phyloP scores from a whole-genome alignment of 2,113 vertebrate species.

The Eonycteris spelaea region DNA sequence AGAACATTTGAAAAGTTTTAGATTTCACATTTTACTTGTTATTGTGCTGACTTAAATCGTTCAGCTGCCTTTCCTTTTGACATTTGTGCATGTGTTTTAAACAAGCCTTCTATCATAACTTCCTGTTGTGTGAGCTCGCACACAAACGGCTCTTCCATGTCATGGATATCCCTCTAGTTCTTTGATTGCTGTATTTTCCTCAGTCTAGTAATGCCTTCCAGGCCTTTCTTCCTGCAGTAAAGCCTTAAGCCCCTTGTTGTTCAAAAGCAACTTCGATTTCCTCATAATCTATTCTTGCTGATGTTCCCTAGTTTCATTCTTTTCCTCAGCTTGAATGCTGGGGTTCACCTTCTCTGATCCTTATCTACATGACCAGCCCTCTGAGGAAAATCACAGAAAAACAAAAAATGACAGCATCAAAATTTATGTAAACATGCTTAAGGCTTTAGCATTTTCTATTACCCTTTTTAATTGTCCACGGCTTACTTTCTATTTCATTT shows the following conservation, averaged over 20 bases:
- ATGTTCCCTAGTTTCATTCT: fast-evolving
- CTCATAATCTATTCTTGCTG: not conserved
- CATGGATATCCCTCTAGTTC: not conserved
- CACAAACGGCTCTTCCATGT: not conserved
- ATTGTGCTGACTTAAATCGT: not conserved
- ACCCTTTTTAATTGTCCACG: not conserved
- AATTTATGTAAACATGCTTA: not conserved
- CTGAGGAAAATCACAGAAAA: not conserved
- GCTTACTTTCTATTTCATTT: not conserved
- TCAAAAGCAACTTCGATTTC: not conserved
- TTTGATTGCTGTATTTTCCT: not conserved
- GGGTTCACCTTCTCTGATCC: not conserved
- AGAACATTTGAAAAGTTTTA: constrained; percentile 42
- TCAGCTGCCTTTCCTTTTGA: not conserved
- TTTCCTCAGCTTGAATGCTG: not conserved
- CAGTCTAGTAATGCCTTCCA: not conserved
- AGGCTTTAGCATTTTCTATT: not conserved
- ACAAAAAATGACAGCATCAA: not conserved
- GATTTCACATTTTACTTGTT: constrained; percentile 4
- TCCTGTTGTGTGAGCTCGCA: not conserved
- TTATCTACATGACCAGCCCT: not conserved
- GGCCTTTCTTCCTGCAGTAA: not conserved
- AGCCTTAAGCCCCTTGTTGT: not conserved
- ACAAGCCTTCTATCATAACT: not conserved
- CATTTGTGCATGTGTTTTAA: not conserved